Conservation (phyloP, 1,140 invertebrate genomes). For the Drosophila subpulchrella region DNA sequence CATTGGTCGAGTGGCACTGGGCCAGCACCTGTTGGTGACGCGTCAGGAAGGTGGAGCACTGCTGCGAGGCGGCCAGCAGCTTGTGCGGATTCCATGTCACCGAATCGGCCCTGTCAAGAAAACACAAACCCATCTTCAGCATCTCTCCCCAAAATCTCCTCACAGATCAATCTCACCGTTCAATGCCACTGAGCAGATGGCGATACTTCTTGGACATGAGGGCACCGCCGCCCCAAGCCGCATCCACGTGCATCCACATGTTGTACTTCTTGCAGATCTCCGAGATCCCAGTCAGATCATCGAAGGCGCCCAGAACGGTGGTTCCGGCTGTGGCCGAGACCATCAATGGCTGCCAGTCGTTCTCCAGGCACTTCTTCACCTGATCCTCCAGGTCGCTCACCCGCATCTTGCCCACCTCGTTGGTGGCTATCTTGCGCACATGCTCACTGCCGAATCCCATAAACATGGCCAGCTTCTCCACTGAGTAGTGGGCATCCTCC, state of each 20-base stretch:
- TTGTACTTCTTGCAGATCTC: constrained; percentile 92
- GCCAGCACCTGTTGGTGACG: constrained; percentile 88
- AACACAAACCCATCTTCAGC: neutral
- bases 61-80: constrained; percentile 97
- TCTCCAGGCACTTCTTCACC: constrained; percentile 88
- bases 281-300: constrained; percentile 93
- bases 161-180: constrained; percentile 86
- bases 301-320: constrained; percentile 92
- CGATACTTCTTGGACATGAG: constrained; percentile 93
- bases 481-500: constrained; percentile 97
- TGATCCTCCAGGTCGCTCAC: constrained; percentile 89
- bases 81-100: constrained; percentile 99
- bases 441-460: constrained; percentile 92
- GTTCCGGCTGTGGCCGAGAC: constrained; percentile 96
- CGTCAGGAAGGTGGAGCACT: constrained; percentile 96
- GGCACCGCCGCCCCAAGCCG: constrained; percentile 96
- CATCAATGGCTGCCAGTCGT: constrained; percentile 92
- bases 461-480: constrained; percentile 93
- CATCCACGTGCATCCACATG: constrained; percentile 98
- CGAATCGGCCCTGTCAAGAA: constrained; percentile 93
- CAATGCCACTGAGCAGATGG: constrained; percentile 91
- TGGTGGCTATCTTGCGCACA: constrained; percentile 90
- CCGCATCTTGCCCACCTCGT: constrained; percentile 92
- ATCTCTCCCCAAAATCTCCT: too few species aligned
- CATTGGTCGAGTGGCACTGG: constrained; percentile 89